These are phyloP conservation scores for Liposcelis brunnea DNA, from an alignment of 2,888 invertebrate species.

Conservation along the genomic window DNA sequence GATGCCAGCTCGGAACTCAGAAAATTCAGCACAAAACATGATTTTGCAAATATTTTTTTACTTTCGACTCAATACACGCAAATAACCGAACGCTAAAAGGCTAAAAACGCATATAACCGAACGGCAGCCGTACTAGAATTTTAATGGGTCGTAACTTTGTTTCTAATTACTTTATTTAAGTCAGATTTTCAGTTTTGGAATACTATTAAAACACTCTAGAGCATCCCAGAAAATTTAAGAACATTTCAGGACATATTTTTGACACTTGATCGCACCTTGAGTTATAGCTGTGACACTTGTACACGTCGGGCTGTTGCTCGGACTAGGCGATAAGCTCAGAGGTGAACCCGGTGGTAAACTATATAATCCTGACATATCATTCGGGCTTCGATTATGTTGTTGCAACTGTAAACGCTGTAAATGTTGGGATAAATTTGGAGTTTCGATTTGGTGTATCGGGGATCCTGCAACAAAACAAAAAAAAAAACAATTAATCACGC, in stretches of 20 bases:
- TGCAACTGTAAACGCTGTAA: conserved; percentile 28
- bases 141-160: too few species aligned
- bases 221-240: conserved; percentile 10
- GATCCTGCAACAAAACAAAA: conserved; percentile 30
- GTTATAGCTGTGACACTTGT: conserved; percentile 34
- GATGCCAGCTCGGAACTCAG: too few species aligned
- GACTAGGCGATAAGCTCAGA: conserved; percentile 17
- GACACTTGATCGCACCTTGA: conserved; percentile 32
- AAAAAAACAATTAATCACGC: conserved; percentile 8
- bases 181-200: too few species aligned
- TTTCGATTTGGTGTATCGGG: conserved; percentile 39
- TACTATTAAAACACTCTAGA: too few species aligned
- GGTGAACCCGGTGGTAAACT: not conserved
- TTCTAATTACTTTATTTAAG: too few species aligned
- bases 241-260: not conserved
- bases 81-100: too few species aligned
- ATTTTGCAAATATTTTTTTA: too few species aligned
- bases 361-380: not conserved
- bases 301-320: conserved; percentile 17
- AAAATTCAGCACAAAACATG: too few species aligned
- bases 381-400: conserved; percentile 14
- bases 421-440: conserved; percentile 25
- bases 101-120: too few species aligned
- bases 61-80: too few species aligned
- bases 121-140: too few species aligned